Percentiles rank a stretch among this genome's conserved stretches.
Evolutionary conservation across 2,888 invertebrate genomes (phyloP).

Genomic region (Tipula confusa): DNA sequence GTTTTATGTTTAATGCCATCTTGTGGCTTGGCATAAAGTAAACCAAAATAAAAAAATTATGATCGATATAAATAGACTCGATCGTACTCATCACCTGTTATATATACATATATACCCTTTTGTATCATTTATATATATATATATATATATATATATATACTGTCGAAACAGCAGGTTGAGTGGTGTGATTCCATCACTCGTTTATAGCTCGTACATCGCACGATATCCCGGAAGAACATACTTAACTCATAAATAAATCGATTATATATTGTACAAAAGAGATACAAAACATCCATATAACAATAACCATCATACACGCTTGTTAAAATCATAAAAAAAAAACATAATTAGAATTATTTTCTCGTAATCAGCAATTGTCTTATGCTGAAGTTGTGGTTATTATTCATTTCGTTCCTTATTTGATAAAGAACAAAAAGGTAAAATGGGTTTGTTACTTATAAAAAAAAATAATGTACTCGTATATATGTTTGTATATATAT

Average conservation of each 20-base stretch:
- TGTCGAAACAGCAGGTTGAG: neutral
- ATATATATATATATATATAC: no score
- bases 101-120: neutral
- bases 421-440: neutral
- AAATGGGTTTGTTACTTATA: constrained; percentile 9
- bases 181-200: neutral
- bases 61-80: neutral
- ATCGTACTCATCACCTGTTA: neutral
- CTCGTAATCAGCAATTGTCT: constrained; percentile 20
- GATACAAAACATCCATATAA: neutral
- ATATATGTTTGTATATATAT: no score
- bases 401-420: neutral
- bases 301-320: constrained; percentile 1
- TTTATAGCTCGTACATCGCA: neutral
- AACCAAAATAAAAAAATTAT: neutral
- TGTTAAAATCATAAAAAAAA: constrained; percentile 4
- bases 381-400: neutral
- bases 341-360: constrained; percentile 20
- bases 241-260: neutral
- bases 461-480: no score
- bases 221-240: neutral
- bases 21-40: neutral
- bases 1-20: neutral
- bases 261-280: neutral
- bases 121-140: no score